Evolutionary conservation across 2,113 vertebrate species (phyloP).

Genomic region (Alethe diademata): DNA sequence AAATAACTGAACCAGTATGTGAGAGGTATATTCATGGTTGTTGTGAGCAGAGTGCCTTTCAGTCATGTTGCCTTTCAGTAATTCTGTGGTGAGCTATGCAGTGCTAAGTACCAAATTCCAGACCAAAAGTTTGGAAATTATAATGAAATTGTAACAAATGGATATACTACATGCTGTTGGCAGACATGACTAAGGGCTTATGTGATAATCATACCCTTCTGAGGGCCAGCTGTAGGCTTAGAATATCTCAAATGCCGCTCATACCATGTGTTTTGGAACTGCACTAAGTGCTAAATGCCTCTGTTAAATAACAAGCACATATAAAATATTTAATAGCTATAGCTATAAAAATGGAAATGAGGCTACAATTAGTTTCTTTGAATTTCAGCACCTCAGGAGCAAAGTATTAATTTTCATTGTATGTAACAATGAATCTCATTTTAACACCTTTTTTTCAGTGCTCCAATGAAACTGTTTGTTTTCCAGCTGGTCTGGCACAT

Average conservation of each 20-base stretch:
- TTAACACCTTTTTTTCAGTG: neutral
- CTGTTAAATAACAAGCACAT: neutral
- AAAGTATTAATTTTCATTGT: neutral
- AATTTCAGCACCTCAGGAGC: neutral
- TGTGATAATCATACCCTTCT: neutral
- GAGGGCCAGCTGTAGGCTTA: neutral
- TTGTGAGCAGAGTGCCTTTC: neutral
- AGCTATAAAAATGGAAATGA: neutral
- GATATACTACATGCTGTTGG: neutral
- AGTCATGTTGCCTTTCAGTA: neutral
- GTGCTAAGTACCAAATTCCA: neutral
- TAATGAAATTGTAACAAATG: neutral
- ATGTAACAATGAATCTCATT: neutral
- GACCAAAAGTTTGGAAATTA: neutral
- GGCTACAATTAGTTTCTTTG: neutral
- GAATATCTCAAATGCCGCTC: neutral
- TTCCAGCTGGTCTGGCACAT: neutral
- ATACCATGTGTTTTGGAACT: neutral
- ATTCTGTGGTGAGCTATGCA: neutral
- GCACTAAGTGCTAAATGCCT: accelerated
- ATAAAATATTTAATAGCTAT: neutral
- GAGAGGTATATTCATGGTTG: neutral
- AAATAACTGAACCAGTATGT: neutral
- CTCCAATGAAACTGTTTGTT: neutral
- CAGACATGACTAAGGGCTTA: neutral